Conservation (phyloP, 2,113 vertebrate genomes). For the Leptosomus discolor region DNA sequence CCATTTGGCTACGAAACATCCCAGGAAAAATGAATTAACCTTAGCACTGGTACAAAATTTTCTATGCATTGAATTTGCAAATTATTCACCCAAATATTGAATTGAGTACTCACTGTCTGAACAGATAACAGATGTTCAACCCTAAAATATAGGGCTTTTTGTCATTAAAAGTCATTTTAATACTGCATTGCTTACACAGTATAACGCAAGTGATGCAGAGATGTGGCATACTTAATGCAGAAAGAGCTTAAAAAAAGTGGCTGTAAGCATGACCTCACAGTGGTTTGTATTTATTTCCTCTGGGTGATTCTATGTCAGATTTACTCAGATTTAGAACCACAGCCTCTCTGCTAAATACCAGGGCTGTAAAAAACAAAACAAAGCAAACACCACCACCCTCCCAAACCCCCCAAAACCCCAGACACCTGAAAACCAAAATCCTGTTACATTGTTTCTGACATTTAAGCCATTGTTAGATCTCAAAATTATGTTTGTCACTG, state of each 20-base stretch:
- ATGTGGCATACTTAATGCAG: background rate
- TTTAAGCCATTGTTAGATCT: background rate
- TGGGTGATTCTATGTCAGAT: background rate
- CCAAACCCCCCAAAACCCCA: fast-evolving
- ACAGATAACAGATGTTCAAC: slow-evolving; percentile 32
- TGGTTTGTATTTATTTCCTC: slow-evolving; percentile 7
- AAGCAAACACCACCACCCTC: background rate
- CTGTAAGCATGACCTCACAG: background rate
- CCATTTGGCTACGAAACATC: slow-evolving; percentile 24
- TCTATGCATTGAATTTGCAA: slow-evolving; percentile 46
- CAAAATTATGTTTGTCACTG: background rate
- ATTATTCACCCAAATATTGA: slow-evolving; percentile 46
- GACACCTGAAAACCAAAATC: background rate
- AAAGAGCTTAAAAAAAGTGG: background rate
- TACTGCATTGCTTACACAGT: background rate
- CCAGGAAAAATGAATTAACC: slow-evolving; percentile 48
- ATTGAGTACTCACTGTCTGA: slow-evolving; percentile 21
- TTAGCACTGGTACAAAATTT: background rate
- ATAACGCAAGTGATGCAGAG: background rate
- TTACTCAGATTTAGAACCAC: background rate
- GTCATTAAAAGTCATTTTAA: slow-evolving; percentile 37
- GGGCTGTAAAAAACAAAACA: background rate
- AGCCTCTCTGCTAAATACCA: background rate
- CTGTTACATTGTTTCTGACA: background rate
- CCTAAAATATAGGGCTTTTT: background rate